phyloP scores from a whole-genome alignment of 2,888 invertebrate genomes.

The Melipona bicolor region DNA sequence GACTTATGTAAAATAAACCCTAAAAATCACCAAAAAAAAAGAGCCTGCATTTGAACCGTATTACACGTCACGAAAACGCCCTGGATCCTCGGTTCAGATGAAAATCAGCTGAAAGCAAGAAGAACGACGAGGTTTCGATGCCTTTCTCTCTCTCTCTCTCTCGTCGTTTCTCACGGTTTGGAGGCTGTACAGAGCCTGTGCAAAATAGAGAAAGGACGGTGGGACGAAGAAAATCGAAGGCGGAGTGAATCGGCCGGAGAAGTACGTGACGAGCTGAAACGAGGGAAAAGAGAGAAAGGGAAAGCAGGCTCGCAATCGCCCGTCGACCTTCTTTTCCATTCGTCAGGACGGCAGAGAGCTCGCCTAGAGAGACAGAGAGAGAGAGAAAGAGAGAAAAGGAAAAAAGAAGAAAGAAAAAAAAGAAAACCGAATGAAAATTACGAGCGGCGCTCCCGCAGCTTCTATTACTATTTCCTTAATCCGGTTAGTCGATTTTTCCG shows the following conservation, averaged over 20 bases:
- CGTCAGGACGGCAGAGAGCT: conserved; percentile 2
- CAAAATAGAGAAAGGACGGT: conserved; percentile 40
- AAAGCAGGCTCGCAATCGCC: conserved; percentile 39
- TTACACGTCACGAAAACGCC: too few species aligned
- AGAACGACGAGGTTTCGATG: neutral
- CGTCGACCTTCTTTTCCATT: conserved; percentile 58
- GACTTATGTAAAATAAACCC: too few species aligned
- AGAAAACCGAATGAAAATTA: conserved; percentile 13
- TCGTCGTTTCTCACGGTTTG: conserved; percentile 61
- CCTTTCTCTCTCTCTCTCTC: neutral
- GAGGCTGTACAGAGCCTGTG: conserved; percentile 31
- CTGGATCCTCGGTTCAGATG: neutral
- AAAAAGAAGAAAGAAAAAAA: too few species aligned
- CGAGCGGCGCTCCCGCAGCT: conserved; percentile 10
- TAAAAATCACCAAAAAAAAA: too few species aligned
- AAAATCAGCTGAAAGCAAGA: neutral
- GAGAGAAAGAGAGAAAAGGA: neutral
- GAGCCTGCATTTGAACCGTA: too few species aligned
- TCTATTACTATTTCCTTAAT: conserved; percentile 19
- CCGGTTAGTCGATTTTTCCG: conserved; percentile 20
- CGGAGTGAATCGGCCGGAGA: neutral
- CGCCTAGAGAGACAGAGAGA: neutral
- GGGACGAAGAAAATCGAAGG: neutral
- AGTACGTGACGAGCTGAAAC: too few species aligned
- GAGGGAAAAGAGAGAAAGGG: conserved; percentile 23